Conservation (phyloP, 2,888 invertebrate species). For the Drosophila glabriapex region DNA sequence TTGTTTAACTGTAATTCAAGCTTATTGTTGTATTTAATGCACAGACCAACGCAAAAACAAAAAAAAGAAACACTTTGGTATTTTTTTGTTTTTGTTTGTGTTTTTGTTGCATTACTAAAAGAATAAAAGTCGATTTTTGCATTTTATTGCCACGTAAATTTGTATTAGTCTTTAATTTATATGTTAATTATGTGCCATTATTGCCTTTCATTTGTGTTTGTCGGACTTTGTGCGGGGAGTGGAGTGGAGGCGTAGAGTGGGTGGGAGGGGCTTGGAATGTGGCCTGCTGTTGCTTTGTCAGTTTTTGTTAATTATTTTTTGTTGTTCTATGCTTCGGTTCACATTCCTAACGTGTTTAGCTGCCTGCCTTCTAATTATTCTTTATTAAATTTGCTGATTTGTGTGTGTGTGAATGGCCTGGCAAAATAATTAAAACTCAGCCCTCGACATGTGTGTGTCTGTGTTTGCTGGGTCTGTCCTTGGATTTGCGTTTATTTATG, state of each 20-base stretch:
- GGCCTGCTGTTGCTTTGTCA: conserved; percentile 53
- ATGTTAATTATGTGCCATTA: conserved; percentile 72
- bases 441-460: conserved; percentile 19
- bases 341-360: conserved; percentile 48
- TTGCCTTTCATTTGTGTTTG: conserved; percentile 49
- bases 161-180: conserved; percentile 74
- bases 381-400: conserved; percentile 70
- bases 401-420: conserved; percentile 14
- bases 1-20: conserved; percentile 1
- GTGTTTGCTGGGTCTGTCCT: conserved; percentile 12
- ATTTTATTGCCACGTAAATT: conserved; percentile 64
- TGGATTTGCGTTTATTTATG: conserved; percentile 68
- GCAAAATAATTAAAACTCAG: conserved; percentile 68
- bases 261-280: conserved; percentile 7
- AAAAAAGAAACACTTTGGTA: not conserved
- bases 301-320: conserved; percentile 74
- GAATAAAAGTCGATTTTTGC: conserved; percentile 42
- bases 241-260: not conserved
- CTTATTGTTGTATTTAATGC: not conserved
- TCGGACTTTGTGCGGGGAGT: not conserved
- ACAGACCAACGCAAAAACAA: not conserved
- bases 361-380: conserved; percentile 68
- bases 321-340: conserved; percentile 39
- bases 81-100: not conserved
- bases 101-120: not conserved